A percentile compares a stretch with the other conserved stretches of the same genome.
phyloP scores from a whole-genome alignment of 2,888 invertebrate genomes.

The Melanchra persicariae region DNA sequence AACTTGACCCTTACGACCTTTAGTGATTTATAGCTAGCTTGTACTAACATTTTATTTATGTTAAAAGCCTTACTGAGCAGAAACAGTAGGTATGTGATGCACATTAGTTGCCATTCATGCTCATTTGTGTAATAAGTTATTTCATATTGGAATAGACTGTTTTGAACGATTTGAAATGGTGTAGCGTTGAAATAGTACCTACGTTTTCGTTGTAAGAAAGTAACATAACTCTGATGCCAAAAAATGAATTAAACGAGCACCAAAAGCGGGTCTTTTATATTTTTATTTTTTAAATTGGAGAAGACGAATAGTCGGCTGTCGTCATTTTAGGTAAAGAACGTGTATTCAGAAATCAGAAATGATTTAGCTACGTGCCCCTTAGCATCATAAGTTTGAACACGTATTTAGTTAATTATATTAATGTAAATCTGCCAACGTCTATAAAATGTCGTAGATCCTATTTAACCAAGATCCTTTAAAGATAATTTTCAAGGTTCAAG shows the following conservation, averaged over 20 bases:
- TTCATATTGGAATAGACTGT: slow-evolving; percentile 16
- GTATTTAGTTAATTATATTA: slow-evolving; percentile 60
- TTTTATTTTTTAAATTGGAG: slow-evolving; percentile 21
- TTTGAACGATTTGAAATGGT: slow-evolving; percentile 18
- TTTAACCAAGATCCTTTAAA: slow-evolving; percentile 66
- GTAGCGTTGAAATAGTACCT: not conserved
- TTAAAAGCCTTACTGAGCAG: slow-evolving; percentile 64
- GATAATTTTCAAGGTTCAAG: slow-evolving; percentile 75
- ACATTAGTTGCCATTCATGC: slow-evolving; percentile 49
- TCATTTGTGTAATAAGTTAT: slow-evolving; percentile 39
- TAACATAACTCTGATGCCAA: not conserved
- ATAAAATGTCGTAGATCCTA: slow-evolving; percentile 63
- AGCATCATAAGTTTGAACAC: slow-evolving; percentile 57
- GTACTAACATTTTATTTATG: slow-evolving; percentile 67
- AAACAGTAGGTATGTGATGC: slow-evolving; percentile 63
- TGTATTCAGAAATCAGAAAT: slow-evolving; percentile 28
- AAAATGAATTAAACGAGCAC: not conserved
- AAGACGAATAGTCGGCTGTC: not conserved
- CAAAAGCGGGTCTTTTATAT: not conserved
- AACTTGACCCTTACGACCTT: slow-evolving; percentile 78
- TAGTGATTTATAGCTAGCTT: slow-evolving; percentile 66
- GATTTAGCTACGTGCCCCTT: slow-evolving; percentile 27
- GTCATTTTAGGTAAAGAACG: slow-evolving; percentile 14
- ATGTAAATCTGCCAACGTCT: slow-evolving; percentile 53
- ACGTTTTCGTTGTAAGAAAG: not conserved